Base-by-base conservation (phyloP, 2,797 vertebrate genomes). In the Pampus argenteus region DNA sequence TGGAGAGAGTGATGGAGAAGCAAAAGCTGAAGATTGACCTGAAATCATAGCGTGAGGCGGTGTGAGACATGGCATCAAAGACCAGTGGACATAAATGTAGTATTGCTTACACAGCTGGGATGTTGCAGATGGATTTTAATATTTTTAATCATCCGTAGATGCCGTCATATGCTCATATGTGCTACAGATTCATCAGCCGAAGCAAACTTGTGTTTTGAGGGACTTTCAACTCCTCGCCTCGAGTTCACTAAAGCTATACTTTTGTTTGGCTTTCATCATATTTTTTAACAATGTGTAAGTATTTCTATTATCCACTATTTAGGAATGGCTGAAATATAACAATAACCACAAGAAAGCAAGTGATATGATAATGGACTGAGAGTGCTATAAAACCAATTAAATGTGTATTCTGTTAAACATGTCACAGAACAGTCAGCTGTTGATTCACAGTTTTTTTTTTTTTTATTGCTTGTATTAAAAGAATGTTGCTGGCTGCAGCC, bases 1-100 rank as follows among this genome's bases (percentile, higher is more conserved):
- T 96, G 48, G 93, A 96, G 48, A 84, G 78, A 0, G 94, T 87
- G 69, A 96, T 96, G 96, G 85, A 94, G 82, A 96, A 89, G 69
- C 95, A 96, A 70, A 96, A 96, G 86, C 90, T 86, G 86, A 96
- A 95, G 76, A 87, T 93, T 42, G 94, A 93, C 64, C 71, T 73
- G 36, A 59, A 74, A 28, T 52, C 79, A 44, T 66, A 76, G 20
- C 69, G 23, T 1, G 62, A 78, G 8, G 56, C 73, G 4, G 54
- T 91, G 57, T 92, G 89, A 56, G 25, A 51, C 14, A 44, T 2
- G 34, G 48, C 11, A 61, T 47, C 23, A 22, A 22, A 31, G 26
- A 59, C 61, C 45, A 51, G 36, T 44, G 45, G 55, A 76, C 26
- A 56, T 36, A 18, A 55, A 34, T 45, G 23, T 13, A 49, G 3